Conservation (phyloP, 2,797 vertebrate genomes). For the Arnoldichthys spilopterus region DNA sequence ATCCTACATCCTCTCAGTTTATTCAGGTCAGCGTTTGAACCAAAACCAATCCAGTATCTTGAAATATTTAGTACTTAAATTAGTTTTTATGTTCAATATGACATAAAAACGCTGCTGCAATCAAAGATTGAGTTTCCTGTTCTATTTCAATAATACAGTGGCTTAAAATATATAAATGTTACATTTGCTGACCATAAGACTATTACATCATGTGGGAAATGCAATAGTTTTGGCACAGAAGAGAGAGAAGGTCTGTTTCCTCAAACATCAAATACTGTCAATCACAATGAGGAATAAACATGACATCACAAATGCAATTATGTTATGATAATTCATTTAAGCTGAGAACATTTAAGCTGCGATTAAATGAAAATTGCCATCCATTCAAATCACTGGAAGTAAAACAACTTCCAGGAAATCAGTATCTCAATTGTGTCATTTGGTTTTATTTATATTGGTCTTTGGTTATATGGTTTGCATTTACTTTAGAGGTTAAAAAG, state of each 20-base stretch:
- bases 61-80: no score
- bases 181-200: neutral
- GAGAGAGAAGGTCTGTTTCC: conserved; percentile 10
- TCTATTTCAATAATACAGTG: neutral
- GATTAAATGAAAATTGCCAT: conserved; percentile 30
- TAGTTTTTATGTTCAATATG: no score
- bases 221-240: neutral
- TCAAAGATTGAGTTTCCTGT: neutral
- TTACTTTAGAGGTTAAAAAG: no score
- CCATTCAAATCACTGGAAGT: conserved; percentile 25
- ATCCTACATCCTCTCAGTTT: no score
- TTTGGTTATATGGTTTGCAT: no score
- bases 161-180: neutral
- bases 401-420: conserved; percentile 25
- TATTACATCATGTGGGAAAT: neutral
- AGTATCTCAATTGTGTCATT: neutral
- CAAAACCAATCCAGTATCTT: neutral
- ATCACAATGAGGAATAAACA: conserved; percentile 3
- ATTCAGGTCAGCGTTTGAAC: neutral
- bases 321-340: conserved; percentile 34
- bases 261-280: conserved; percentile 10
- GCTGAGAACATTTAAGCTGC: neutral
- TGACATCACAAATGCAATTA: conserved; percentile 17
- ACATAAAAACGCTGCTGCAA: neutral
- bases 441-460: neutral